Base-by-base conservation (phyloP, 2,797 vertebrate genomes). In the Sebastes ruberrimus region DNA sequence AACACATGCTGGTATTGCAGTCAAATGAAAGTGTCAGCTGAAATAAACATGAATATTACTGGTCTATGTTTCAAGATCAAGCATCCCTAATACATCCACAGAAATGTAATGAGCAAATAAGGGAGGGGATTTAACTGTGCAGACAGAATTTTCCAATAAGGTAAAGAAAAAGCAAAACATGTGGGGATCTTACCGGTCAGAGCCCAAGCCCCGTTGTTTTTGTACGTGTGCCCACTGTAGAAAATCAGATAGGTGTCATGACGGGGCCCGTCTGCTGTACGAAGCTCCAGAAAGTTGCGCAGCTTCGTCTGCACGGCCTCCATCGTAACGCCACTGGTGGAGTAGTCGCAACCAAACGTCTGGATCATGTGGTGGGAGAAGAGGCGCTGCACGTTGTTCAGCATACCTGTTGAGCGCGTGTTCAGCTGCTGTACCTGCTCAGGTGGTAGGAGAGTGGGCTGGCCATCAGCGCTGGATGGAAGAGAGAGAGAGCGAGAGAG, bases 351-450 rank as follows among this genome's bases (percentile, higher is more conserved):
- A 74, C 98, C 97, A 0, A 97, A 99, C 0, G 96, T 97, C 92
- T 99, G 97, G 88, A 99, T 96, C 96, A 99, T 97, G 94, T 99
- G 98, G 93, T 97, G 97, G 0, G 98, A 97, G 95, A 99, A 99
- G 91, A 99, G 98, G 38, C 97, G 96, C 93, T 99, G 99, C 87
- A 99, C 94, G 59, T 95, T 95, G 80, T 97, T 99, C 61, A 99
- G 96, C 95, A 98, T 99, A 25, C 96, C 95, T 0, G 98, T 99
- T 30, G 98, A 98, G 68, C 98, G 97, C 85, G 97, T 86, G 91
- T 99, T 99, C 89, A 98, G 88, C 90, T 97, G 96, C 64, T 98
- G 97, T 0, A 97, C 97, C 4, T 97, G 97, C 86, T 98, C 98
- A 4, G 98, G 97, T 28, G 98, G 97, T 64, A 99, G 95, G 55